Evolutionary conservation across 2,888 invertebrate species (phyloP).

Genomic region (Eupithecia subfuscata): DNA sequence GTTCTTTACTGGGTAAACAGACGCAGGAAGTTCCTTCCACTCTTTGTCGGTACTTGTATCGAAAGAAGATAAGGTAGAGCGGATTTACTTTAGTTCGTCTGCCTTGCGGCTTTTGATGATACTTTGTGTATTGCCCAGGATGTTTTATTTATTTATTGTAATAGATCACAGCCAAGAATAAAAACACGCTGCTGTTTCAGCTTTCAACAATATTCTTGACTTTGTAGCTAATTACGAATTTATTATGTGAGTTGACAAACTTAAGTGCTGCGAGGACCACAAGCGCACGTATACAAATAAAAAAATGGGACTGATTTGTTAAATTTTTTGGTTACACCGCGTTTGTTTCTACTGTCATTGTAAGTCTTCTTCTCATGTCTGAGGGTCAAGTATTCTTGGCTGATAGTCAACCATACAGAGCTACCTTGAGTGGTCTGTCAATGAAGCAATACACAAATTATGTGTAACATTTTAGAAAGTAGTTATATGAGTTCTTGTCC

Average conservation of each 20-base stretch:
- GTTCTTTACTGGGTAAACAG: neutral
- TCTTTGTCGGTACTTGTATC: neutral
- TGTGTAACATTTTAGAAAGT: slow-evolving; percentile 3
- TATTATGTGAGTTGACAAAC: too few relatives aligned
- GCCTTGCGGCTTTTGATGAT: neutral
- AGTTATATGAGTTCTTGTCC: neutral
- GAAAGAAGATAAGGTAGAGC: neutral
- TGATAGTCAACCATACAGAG: neutral
- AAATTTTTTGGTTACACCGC: too few relatives aligned
- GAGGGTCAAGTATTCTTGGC: neutral
- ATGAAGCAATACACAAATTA: neutral
- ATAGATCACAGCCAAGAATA: too few relatives aligned
- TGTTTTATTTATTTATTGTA: too few relatives aligned
- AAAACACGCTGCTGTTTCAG: too few relatives aligned
- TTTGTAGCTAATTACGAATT: neutral
- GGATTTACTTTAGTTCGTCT: neutral
- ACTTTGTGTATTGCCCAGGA: neutral
- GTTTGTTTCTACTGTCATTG: neutral
- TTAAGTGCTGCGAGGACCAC: too few relatives aligned
- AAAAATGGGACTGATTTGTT: too few relatives aligned
- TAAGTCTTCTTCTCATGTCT: neutral
- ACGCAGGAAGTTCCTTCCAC: neutral
- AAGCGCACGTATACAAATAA: neutral
- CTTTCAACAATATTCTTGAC: neutral
- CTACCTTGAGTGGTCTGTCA: neutral